Conservation (phyloP, 2,797 vertebrate species). For the Periparus ater region DNA sequence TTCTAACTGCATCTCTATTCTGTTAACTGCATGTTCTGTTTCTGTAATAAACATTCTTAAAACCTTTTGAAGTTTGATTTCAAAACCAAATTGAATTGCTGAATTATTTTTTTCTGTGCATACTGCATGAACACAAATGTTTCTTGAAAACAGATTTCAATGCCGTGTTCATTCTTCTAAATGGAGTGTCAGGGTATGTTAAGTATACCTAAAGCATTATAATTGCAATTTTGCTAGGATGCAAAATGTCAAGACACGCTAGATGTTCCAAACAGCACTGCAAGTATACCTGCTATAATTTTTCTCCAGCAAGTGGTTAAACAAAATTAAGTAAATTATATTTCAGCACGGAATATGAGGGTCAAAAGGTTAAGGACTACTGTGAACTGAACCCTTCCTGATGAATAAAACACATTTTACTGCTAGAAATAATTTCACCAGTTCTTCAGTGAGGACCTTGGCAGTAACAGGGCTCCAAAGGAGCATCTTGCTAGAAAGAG, state of each 20-base stretch:
- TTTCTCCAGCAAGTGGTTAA: neutral
- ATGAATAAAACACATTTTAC: neutral
- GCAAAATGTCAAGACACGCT: neutral
- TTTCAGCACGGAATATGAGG: neutral
- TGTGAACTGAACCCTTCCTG: neutral
- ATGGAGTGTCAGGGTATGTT: neutral
- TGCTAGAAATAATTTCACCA: neutral
- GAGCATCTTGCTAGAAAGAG: neutral
- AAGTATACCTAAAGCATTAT: neutral
- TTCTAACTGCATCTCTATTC: neutral
- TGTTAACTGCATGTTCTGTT: neutral
- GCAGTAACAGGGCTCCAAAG: neutral
- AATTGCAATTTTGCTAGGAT: neutral
- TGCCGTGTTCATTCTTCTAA: neutral
- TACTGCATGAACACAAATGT: neutral
- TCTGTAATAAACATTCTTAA: constrained; percentile 15
- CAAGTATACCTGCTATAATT: neutral
- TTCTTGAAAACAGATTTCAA: neutral
- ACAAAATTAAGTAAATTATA: neutral
- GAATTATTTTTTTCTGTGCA: neutral
- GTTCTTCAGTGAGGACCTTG: neutral
- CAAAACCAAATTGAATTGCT: constrained; percentile 11
- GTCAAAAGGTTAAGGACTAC: neutral
- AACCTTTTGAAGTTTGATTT: constrained; percentile 46
- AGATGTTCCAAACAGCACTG: neutral